These are phyloP conservation scores for Chrysotoxum bicinctum DNA, from an alignment of 2,888 invertebrate genomes.

Conservation along the genomic window DNA sequence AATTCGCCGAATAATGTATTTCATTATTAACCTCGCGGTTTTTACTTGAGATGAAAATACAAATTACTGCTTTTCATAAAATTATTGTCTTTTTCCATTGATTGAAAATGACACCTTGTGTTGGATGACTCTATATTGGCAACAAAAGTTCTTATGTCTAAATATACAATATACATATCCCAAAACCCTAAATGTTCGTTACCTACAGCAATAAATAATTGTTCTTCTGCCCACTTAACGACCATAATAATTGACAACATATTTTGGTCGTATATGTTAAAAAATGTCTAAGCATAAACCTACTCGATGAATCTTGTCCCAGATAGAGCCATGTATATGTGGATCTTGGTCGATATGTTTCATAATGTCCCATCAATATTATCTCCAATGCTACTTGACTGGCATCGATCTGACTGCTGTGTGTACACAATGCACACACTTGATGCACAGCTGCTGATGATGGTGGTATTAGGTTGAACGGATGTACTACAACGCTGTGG, in stretches of 20 bases:
- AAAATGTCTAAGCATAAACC: slow-evolving; percentile 9
- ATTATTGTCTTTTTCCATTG: too few species aligned
- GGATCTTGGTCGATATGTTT: neutral
- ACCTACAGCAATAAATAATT: neutral
- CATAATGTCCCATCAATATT: slow-evolving; percentile 19
- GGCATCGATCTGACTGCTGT: slow-evolving; percentile 37
- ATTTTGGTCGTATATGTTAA: neutral
- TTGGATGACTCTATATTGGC: too few species aligned
- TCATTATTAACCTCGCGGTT: too few species aligned
- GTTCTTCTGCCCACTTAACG: neutral
- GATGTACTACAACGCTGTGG: slow-evolving; percentile 55
- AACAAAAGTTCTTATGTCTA: neutral
- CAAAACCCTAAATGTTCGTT: neutral
- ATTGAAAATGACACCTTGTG: too few species aligned
- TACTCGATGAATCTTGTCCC: slow-evolving; percentile 6
- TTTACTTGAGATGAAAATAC: too few species aligned
- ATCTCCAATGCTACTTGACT: slow-evolving; percentile 16
- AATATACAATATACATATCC: too few species aligned
- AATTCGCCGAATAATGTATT: too few species aligned
- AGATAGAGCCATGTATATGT: slow-evolving; percentile 11
- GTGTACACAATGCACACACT: slow-evolving; percentile 8
- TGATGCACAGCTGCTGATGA: slow-evolving; percentile 18
- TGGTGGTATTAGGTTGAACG: slow-evolving; percentile 53
- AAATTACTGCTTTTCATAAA: too few species aligned
- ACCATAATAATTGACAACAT: neutral